A percentile compares a stretch with the other conserved stretches of the same genome.
phyloP scores from a whole-genome alignment of 2,113 vertebrate species.

The Tachysurus vachellii region DNA sequence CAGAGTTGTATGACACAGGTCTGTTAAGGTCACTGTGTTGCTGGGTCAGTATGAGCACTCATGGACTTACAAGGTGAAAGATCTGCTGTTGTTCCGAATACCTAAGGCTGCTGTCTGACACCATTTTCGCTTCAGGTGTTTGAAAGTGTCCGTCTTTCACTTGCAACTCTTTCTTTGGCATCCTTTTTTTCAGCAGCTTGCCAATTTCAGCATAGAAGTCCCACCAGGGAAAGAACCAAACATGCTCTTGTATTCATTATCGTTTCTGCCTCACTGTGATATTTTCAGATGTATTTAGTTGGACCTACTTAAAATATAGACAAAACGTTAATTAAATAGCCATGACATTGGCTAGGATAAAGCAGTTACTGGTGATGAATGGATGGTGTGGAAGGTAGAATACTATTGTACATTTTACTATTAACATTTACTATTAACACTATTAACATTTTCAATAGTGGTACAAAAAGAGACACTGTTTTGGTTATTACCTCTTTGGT shows the following conservation, averaged over 20 bases:
- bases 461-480: not conserved
- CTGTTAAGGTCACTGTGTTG: not conserved
- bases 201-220: not conserved
- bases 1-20: not conserved
- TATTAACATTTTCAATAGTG: not conserved
- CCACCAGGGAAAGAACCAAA: not conserved
- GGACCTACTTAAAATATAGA: not conserved
- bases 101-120: not conserved
- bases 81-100: not conserved
- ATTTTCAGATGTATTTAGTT: not conserved
- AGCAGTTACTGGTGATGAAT: not conserved
- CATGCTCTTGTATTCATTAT: not conserved
- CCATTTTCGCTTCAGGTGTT: not conserved
- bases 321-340: not conserved
- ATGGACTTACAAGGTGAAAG: not conserved
- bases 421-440: no score
- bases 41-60: constrained; percentile 5
- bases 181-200: not conserved
- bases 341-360: not conserved
- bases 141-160: not conserved
- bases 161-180: not conserved
- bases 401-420: not conserved
- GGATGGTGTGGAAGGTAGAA: not conserved
- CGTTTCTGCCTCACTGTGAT: not conserved
- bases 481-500: not conserved